Conservation (phyloP, 1,140 invertebrate species). For the Pseudobourletiella spinata region DNA sequence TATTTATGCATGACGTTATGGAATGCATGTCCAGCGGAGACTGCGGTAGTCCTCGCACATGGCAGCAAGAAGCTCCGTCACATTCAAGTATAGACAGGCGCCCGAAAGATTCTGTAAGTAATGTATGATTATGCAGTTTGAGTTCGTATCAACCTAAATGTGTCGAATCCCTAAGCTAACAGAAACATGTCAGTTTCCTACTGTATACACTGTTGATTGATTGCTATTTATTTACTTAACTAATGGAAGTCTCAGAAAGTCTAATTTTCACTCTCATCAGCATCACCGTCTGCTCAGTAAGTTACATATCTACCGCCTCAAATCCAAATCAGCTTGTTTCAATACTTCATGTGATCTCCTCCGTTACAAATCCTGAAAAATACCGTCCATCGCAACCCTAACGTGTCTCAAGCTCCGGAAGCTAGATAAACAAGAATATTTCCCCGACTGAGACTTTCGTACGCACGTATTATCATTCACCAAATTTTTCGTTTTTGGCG, state of each 20-base stretch:
- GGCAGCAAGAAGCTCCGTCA: too few species aligned
- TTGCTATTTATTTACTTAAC: conserved; percentile 35
- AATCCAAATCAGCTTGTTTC: background rate
- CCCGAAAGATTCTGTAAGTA: too few species aligned
- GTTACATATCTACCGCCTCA: background rate
- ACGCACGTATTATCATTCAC: too few species aligned
- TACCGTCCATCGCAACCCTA: background rate
- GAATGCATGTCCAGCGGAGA: too few species aligned
- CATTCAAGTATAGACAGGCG: too few species aligned
- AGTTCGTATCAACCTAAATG: conserved; percentile 14
- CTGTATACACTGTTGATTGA: conserved; percentile 29
- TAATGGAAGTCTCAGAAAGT: conserved; percentile 34
- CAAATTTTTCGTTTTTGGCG: too few species aligned
- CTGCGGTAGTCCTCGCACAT: too few species aligned
- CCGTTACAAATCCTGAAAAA: background rate
- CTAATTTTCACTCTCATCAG: conserved; percentile 14
- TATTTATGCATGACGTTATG: too few species aligned
- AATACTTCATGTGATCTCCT: background rate
- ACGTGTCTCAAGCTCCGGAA: background rate
- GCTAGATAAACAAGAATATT: background rate
- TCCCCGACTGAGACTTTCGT: background rate
- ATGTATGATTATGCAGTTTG: too few species aligned
- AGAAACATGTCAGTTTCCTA: conserved; percentile 23
- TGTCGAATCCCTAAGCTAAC: conserved; percentile 19
- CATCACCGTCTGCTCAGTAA: too few species aligned